These are phyloP conservation scores for Zaprionus bogoriensis DNA, from an alignment of 2,888 invertebrate genomes.

Conservation along the genomic window DNA sequence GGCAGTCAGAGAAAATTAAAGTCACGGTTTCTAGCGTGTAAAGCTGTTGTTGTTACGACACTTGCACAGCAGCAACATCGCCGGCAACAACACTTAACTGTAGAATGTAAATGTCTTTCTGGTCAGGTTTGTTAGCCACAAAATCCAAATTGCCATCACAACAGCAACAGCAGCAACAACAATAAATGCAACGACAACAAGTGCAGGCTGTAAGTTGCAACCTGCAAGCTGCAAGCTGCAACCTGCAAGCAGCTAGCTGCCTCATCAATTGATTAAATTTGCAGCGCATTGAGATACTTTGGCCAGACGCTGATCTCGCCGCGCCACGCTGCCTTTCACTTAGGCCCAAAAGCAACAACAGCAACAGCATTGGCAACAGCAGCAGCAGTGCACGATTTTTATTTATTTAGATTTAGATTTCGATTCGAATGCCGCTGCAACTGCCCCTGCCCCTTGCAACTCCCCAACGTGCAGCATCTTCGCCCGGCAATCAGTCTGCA, in stretches of 20 bases:
- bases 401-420: slow-evolving; percentile 78
- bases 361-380: not conserved
- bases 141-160: slow-evolving; percentile 75
- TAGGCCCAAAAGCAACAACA: slow-evolving; percentile 35
- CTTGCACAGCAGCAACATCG: slow-evolving; percentile 52
- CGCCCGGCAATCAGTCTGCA: slow-evolving; percentile 37
- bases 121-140: slow-evolving; percentile 72
- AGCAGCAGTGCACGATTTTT: slow-evolving; percentile 73
- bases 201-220: slow-evolving; percentile 46
- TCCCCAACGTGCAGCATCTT: not conserved
- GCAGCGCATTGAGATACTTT: slow-evolving; percentile 64
- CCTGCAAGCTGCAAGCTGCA: slow-evolving; percentile 37
- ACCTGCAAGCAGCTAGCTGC: slow-evolving; percentile 57
- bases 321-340: slow-evolving; percentile 78
- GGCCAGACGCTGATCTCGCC: slow-evolving; percentile 66
- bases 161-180: slow-evolving; percentile 38
- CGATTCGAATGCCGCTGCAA: slow-evolving; percentile 46
- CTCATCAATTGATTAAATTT: slow-evolving; percentile 78
- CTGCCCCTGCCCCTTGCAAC: not conserved
- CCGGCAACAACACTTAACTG: slow-evolving; percentile 48
- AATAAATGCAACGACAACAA: slow-evolving; percentile 58
- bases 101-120: slow-evolving; percentile 77
- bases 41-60: slow-evolving; percentile 65
- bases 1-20: slow-evolving; percentile 70
- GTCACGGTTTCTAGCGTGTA: slow-evolving; percentile 79